phyloP scores from a whole-genome alignment of 2,797 vertebrate species.

The Brachymystax lenok region DNA sequence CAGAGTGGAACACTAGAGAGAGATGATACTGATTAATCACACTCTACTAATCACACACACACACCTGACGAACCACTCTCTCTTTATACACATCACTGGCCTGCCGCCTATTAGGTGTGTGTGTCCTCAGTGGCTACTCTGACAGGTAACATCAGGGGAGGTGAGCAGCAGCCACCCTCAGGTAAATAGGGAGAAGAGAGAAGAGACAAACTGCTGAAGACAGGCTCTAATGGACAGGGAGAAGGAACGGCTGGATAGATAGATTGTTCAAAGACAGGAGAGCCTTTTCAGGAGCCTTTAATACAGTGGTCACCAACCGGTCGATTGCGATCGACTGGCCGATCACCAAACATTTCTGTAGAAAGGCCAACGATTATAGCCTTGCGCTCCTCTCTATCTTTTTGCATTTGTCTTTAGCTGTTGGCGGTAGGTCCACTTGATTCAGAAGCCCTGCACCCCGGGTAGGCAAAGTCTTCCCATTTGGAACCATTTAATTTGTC shows the following conservation, averaged over 20 bases:
- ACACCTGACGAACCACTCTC: not conserved
- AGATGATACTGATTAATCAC: not conserved
- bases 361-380: too few species aligned
- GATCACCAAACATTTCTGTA: too few species aligned
- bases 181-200: not conserved
- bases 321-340: too few species aligned
- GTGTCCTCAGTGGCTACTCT: slow-evolving; percentile 34
- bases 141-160: not conserved
- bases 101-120: not conserved
- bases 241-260: not conserved
- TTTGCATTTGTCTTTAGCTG: too few species aligned
- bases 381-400: too few species aligned
- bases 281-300: not conserved
- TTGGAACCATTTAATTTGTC: too few species aligned
- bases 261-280: not conserved
- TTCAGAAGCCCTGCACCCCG: too few species aligned
- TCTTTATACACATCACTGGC: not conserved
- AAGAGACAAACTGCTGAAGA: not conserved
- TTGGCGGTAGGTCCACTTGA: too few species aligned
- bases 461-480: too few species aligned
- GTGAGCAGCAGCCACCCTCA: slow-evolving; percentile 29
- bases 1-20: not conserved
- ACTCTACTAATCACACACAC: not conserved
- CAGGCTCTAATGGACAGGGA: not conserved
- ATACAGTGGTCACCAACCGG: not conserved